Base-by-base conservation (phyloP, 2,797 vertebrate genomes). In the Sebastes hubbsi region DNA sequence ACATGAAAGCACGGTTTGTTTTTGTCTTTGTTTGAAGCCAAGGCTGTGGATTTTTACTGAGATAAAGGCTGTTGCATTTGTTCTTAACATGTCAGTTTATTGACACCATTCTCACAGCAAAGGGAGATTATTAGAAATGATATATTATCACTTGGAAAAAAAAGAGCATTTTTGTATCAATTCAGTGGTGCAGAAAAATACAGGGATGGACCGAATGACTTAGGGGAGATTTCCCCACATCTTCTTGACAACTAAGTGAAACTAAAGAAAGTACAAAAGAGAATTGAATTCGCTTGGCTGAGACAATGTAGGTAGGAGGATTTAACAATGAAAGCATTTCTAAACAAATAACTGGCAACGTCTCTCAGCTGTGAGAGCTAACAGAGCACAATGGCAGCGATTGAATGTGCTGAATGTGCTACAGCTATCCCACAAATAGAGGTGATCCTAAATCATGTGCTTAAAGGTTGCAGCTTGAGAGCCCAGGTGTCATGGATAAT, bases 401-500 rank as follows among this genome's bases (percentile, higher is more conserved):
- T 24, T 86, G 84, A 92, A 93, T 91, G 85, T 92, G 92, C 93
- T 92, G 92, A 94, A 91, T 92, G 87, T 84, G 91, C 90, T 75
- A 64, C 24, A 65, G 80, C 88, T 77, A 72, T 78, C 78, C 86
- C 85, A 87, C 87, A 92, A 91, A 92, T 86, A 89, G 84, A 91
- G 89, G 86, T 87, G 91, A 93, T 92, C 90, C 88, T 88, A 93
- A 92, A 94, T 92, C 92, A 91, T 87, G 91, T 87, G 87, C 90
- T 94, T 94, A 92, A 91, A 88, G 88, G 90, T 93, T 92, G 89
- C 83, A 90, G 91, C 92, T 92, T 87, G 89, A 93, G 89, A 93
- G 92, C 86, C 91, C 89, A 93, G 93, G 92, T 95, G 94, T 95
- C 92, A 91, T 89, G 89, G 92, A 92, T 94, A 92, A 94, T 95